Percentiles rank a stretch among this genome's conserved stretches.
These are phyloP conservation scores for Nomada ruficornis DNA, from an alignment of 2,888 invertebrate genomes.

Conservation along the genomic window DNA sequence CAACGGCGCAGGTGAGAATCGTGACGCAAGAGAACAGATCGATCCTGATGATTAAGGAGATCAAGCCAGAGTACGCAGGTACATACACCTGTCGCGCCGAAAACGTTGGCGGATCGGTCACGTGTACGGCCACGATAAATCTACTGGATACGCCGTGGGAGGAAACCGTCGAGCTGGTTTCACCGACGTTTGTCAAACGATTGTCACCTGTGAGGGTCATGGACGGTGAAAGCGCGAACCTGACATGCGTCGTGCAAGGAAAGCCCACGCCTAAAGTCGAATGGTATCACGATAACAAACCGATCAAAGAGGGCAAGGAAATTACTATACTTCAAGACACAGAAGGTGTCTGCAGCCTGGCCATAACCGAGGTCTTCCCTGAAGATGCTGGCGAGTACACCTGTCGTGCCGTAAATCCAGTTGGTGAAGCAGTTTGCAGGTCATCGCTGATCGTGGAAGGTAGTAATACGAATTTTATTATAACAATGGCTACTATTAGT, in stretches of 20 bases:
- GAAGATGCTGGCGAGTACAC: conserved; percentile 95
- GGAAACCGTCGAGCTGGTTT: conserved; percentile 87
- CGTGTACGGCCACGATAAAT: conserved; percentile 91
- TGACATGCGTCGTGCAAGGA: conserved; percentile 90
- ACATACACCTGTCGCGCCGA: conserved; percentile 95
- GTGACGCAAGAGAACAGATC: conserved; percentile 91
- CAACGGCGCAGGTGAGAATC: conserved; percentile 89
- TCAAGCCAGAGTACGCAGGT: conserved; percentile 89
- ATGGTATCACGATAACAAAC: conserved; percentile 91
- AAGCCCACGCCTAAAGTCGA: conserved; percentile 92
- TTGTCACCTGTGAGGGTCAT: conserved; percentile 91
- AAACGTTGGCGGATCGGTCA: conserved; percentile 95
- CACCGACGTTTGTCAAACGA: conserved; percentile 91
- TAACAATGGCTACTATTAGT: background rate
- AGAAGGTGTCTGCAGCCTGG: conserved; percentile 92
- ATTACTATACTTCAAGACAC: conserved; percentile 90
- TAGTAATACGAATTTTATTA: conserved; percentile 80
- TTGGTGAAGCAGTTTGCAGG: conserved; percentile 92
- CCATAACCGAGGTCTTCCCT: conserved; percentile 94
- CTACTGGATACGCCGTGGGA: conserved; percentile 87
- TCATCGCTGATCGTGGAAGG: conserved; percentile 93
- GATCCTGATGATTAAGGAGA: conserved; percentile 91
- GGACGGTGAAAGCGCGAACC: conserved; percentile 94
- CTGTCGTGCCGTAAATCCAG: conserved; percentile 92
- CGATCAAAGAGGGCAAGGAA: conserved; percentile 91